A percentile compares a stretch with the other conserved stretches of the same genome.
These are phyloP conservation scores for Zele albiditarsus DNA, from an alignment of 2,888 invertebrate genomes.

Conservation along the genomic window DNA sequence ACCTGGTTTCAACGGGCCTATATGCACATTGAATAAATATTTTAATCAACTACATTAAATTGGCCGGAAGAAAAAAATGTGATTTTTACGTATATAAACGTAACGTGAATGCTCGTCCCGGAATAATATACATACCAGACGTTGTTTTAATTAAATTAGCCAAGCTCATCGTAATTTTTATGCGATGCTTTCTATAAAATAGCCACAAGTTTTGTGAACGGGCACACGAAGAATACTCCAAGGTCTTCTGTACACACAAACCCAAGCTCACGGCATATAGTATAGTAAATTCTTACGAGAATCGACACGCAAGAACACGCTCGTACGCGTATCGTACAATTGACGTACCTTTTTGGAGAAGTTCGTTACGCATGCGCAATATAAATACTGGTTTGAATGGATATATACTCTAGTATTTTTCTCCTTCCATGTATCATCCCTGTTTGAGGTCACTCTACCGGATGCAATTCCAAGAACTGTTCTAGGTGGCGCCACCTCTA, in stretches of 20 bases:
- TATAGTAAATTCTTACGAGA: slow-evolving; percentile 39
- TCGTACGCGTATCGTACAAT: slow-evolving; percentile 28
- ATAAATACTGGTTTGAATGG: background rate
- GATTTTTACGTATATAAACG: background rate
- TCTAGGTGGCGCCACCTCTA: background rate
- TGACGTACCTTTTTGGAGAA: background rate
- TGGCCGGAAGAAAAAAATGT: slow-evolving; percentile 20
- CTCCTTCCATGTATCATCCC: background rate
- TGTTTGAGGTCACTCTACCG: background rate
- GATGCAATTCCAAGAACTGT: background rate
- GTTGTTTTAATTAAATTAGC: slow-evolving; percentile 47
- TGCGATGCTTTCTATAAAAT: background rate
- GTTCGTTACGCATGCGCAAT: slow-evolving; percentile 30
- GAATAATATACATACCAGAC: slow-evolving; percentile 47
- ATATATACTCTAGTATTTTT: background rate
- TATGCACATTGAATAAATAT: slow-evolving; percentile 35
- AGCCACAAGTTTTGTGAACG: background rate
- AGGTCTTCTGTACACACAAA: slow-evolving; percentile 47
- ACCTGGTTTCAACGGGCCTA: slow-evolving; percentile 45
- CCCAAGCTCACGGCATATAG: slow-evolving; percentile 39
- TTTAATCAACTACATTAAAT: slow-evolving; percentile 20
- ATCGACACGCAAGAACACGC: slow-evolving; percentile 50
- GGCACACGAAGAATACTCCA: slow-evolving; percentile 43
- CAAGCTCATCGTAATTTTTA: slow-evolving; percentile 44
- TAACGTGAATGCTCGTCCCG: slow-evolving; percentile 9